These are phyloP conservation scores for Drosophila mayaguana DNA, from an alignment of 2,888 invertebrate species.

Conservation along the genomic window DNA sequence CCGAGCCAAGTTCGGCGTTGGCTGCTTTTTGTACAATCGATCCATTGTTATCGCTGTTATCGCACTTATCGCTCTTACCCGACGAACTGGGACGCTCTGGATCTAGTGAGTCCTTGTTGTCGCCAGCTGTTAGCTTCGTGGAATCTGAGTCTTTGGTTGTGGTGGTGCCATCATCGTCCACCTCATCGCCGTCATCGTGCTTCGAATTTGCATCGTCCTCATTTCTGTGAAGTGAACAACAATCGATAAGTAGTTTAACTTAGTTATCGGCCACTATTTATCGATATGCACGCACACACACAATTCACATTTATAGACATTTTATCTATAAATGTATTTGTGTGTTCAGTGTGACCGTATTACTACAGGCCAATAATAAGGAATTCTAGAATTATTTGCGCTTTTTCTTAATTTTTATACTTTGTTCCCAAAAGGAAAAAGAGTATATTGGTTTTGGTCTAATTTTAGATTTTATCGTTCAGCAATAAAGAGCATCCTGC, in stretches of 20 bases:
- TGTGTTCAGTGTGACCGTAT: slow-evolving; percentile 30
- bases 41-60: slow-evolving; percentile 38
- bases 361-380: background rate
- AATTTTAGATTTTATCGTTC: no score
- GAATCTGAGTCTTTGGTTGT: slow-evolving; percentile 85
- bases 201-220: slow-evolving; percentile 85
- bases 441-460: no score
- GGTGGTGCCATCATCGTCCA: slow-evolving; percentile 85
- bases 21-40: slow-evolving; percentile 42
- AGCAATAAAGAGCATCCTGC: no score
- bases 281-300: slow-evolving; percentile 44
- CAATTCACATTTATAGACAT: background rate
- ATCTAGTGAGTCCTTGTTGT: slow-evolving; percentile 84
- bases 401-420: no score
- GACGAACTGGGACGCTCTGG: slow-evolving; percentile 85
- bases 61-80: slow-evolving; percentile 82
- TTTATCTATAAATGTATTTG: no score
- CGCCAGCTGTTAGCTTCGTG: slow-evolving; percentile 82
- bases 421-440: no score
- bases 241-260: background rate
- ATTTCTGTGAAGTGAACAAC: slow-evolving; percentile 66
- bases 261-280: background rate
- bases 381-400: background rate
- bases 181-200: slow-evolving; percentile 85
- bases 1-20: slow-evolving; percentile 51